A percentile compares a stretch with the other conserved stretches of the same genome.
phyloP scores from a whole-genome alignment of 2,797 vertebrate species.

The Acrossocheilus wenchowensis region DNA sequence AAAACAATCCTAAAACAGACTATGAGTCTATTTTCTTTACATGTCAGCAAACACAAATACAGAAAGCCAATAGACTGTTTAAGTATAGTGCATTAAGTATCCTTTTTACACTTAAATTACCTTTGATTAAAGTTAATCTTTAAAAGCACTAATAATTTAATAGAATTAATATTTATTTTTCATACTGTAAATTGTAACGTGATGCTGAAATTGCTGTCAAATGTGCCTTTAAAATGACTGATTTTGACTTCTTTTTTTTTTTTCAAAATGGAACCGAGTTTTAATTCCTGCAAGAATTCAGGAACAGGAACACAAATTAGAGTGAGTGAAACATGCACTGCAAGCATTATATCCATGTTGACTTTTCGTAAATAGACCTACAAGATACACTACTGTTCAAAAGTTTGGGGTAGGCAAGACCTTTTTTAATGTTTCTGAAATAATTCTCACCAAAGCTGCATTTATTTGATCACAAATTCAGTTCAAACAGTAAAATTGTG shows the following conservation, averaged over 20 bases:
- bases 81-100: background rate
- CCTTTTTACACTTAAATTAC: no score
- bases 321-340: no score
- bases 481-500: background rate
- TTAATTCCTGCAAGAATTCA: no score
- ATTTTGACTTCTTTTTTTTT: no score
- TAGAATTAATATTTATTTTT: background rate
- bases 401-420: background rate
- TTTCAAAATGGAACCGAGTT: no score
- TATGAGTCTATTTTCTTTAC: background rate
- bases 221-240: background rate
- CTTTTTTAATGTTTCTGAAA: no score
- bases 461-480: background rate
- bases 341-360: no score
- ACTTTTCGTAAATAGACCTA: background rate
- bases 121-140: background rate
- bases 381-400: background rate
- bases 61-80: background rate
- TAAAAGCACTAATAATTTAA: background rate
- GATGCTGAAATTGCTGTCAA: background rate
- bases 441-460: background rate
- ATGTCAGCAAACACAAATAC: background rate
- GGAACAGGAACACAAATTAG: no score
- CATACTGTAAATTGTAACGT: background rate
- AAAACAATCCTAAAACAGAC: conserved; percentile 8